These are phyloP conservation scores for Stomatorhinus walkeri DNA, from an alignment of 2,797 vertebrate genomes.

Conservation along the genomic window DNA sequence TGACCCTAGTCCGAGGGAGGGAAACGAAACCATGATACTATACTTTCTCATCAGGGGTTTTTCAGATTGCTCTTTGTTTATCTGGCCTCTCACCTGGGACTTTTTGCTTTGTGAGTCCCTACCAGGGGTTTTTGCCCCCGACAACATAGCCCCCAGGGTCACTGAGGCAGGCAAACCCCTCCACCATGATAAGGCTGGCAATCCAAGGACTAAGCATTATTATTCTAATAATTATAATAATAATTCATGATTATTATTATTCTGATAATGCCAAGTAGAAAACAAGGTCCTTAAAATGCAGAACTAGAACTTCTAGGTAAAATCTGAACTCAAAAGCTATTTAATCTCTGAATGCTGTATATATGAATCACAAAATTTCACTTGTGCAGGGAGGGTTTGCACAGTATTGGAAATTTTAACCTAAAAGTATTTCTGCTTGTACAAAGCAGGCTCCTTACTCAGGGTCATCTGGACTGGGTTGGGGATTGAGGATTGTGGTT, in stretches of 20 bases:
- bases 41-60: too few relatives aligned
- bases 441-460: background rate
- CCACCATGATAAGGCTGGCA: too few relatives aligned
- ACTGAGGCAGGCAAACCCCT: too few relatives aligned
- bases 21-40: too few relatives aligned
- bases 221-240: too few relatives aligned
- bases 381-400: background rate
- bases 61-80: too few relatives aligned
- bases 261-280: background rate
- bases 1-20: too few relatives aligned
- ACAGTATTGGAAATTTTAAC: background rate
- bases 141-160: too few relatives aligned
- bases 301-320: background rate
- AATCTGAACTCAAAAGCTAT: background rate
- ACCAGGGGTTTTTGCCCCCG: too few relatives aligned
- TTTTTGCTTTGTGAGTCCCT: too few relatives aligned
- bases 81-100: too few relatives aligned
- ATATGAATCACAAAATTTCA: background rate
- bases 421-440: background rate
- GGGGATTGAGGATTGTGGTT: background rate
- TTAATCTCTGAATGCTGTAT: background rate
- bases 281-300: background rate
- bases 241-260: background rate
- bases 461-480: background rate
- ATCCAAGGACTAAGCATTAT: background rate